Conservation (phyloP, 2,888 invertebrate genomes). For the Tipula vernalis region DNA sequence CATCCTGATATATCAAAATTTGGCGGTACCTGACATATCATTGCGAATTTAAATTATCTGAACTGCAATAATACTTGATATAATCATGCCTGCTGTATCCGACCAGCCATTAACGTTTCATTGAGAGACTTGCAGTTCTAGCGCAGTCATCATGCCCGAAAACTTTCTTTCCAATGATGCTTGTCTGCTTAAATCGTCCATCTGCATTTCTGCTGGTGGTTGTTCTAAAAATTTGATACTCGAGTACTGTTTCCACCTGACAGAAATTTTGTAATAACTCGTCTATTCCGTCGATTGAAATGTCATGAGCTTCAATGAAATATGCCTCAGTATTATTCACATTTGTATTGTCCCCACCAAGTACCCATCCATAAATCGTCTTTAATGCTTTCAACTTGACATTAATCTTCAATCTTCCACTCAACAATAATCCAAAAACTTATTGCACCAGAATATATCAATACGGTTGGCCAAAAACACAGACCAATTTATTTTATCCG, state of each 20-base stretch:
- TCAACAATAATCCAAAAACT: background rate
- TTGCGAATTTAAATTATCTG: too few species aligned
- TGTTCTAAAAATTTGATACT: background rate
- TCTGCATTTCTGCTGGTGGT: too few species aligned
- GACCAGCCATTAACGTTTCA: background rate
- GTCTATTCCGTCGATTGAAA: too few species aligned
- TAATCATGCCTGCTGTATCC: background rate
- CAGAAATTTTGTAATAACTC: background rate
- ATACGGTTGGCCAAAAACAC: background rate
- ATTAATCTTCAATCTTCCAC: background rate
- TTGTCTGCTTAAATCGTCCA: too few species aligned
- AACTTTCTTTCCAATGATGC: too few species aligned
- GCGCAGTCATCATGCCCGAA: background rate
- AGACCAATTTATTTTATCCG: too few species aligned
- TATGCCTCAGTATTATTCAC: background rate
- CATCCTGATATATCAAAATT: too few species aligned
- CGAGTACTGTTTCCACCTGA: background rate
- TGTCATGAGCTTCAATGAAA: background rate
- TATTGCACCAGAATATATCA: background rate
- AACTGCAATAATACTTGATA: too few species aligned
- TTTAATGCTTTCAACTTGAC: background rate
- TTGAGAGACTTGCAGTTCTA: background rate
- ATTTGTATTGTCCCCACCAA: background rate
- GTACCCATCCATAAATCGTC: background rate
- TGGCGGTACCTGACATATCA: too few species aligned